Percentiles rank a stretch among this genome's conserved stretches.
These are phyloP conservation scores for Uromys caudimaculatus DNA, from an alignment of 2,797 vertebrate genomes.

Conservation along the genomic window DNA sequence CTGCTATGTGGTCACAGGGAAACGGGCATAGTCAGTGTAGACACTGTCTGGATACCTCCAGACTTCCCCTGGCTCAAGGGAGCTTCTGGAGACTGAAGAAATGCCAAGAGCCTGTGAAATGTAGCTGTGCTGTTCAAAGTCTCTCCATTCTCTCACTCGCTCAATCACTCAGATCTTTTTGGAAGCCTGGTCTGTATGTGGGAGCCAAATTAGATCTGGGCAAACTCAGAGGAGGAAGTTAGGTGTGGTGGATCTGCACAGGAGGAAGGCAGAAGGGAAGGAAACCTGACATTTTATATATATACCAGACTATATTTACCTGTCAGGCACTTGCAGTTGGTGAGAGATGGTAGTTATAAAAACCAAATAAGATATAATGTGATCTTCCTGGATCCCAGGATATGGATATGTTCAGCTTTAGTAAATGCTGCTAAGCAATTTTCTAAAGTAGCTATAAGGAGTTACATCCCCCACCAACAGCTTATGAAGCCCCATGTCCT, in stretches of 20 bases:
- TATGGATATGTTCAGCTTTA: neutral
- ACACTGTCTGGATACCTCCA: neutral
- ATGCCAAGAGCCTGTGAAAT: neutral
- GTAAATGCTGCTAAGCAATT: neutral
- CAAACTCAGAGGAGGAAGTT: conserved; percentile 1
- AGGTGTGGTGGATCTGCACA: neutral
- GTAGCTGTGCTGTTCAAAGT: neutral
- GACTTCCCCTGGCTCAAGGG: neutral
- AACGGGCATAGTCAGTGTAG: neutral
- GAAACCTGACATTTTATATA: neutral
- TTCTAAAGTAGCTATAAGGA: neutral
- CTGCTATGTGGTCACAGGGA: neutral
- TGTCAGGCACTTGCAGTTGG: neutral
- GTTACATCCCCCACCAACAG: neutral
- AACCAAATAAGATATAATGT: neutral
- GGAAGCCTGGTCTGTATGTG: neutral
- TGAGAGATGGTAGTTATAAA: neutral
- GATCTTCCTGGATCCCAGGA: neutral
- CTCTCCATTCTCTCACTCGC: neutral
- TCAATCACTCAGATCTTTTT: neutral
- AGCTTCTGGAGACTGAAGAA: neutral
- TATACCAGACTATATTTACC: neutral
- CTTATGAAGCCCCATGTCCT: neutral
- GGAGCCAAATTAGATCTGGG: neutral
- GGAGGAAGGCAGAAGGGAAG: neutral